Evolutionary conservation across 1,140 invertebrate genomes (phyloP), one percentile per base, ranked within the genome.

Genomic region (Drosophila jambulina): DNA sequence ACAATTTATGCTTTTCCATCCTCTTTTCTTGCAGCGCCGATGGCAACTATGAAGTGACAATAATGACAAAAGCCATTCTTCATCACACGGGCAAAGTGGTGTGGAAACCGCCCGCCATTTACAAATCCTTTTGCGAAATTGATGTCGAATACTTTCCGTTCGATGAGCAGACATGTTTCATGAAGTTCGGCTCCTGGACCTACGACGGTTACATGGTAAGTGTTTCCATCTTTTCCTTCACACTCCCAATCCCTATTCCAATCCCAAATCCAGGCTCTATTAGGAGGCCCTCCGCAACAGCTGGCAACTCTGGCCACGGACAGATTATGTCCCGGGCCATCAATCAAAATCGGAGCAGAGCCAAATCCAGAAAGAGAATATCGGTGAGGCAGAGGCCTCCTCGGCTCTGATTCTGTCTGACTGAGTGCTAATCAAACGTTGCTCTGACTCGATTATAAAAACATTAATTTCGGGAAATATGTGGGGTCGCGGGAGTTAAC

Each of bases 61-160:
- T 99, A 93, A 99, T 99, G 98, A 99, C 98, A 68, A 98, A 98
- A 94, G 97, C 97, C 64, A 97, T 98, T 87, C 94, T 98, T 32
- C 96, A 98, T 91, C 96, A 98, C 92, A 97, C 97, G 74, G 98
- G 98, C 21, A 97, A 97, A 93, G 98, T 99, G 34, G 94, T 97
- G 40, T 99, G 98, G 98, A 98, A 99, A 91, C 98, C 98, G 36
- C 98, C 98, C 51, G 98, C 98, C 70, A 99, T 99, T 93, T 99
- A 99, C 94, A 99, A 99, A 94, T 99, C 97, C 69, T 99, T 98
- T 93, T 99, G 98, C 93, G 97, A 99, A 94, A 99, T 99, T 80
- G 97, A 99, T 94, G 98, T 99, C 79, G 97, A 98, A 93, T 99
- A 98, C 93, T 99, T 99, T 93, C 98, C 98, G 25, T 99, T 98